Conservation (phyloP, 2,888 invertebrate species). For the Noctua janthina region DNA sequence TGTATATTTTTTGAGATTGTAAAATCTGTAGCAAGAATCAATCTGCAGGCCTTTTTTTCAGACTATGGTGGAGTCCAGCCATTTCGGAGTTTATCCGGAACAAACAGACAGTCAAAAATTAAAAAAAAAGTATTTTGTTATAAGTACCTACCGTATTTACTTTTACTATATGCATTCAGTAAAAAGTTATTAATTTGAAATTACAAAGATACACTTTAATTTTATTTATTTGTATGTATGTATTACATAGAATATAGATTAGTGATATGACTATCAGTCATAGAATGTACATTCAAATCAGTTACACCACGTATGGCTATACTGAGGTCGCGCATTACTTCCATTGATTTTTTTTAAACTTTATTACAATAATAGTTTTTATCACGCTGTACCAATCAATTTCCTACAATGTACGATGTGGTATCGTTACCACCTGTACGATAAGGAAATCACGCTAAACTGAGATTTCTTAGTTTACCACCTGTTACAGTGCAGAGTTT, state of each 20-base stretch:
- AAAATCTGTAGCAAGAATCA: neutral
- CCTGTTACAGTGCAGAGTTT: slow-evolving; percentile 16
- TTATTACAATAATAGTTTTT: neutral
- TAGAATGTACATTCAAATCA: neutral
- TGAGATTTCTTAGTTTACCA: slow-evolving; percentile 42
- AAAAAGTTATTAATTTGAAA: too few species aligned
- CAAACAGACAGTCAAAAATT: too few species aligned
- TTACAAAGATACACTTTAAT: too few species aligned
- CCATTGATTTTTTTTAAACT: neutral
- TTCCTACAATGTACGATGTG: slow-evolving; percentile 19
- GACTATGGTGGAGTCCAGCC: neutral
- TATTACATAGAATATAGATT: too few species aligned
- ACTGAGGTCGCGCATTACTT: neutral
- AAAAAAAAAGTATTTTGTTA: too few species aligned
- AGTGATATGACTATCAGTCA: neutral
- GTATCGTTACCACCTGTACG: slow-evolving; percentile 48
- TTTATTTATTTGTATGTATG: too few species aligned
- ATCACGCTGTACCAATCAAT: slow-evolving; percentile 45
- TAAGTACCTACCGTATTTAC: too few species aligned
- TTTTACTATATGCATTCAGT: too few species aligned
- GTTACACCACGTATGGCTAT: neutral
- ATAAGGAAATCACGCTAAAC: slow-evolving; percentile 52
- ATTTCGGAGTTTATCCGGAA: too few species aligned
- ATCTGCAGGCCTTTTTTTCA: neutral
- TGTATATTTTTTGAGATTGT: slow-evolving; percentile 1